Evolutionary conservation across 2,888 invertebrate species (phyloP), one percentile per base, ranked within the genome.

Genomic region (Dugesia japonica): DNA sequence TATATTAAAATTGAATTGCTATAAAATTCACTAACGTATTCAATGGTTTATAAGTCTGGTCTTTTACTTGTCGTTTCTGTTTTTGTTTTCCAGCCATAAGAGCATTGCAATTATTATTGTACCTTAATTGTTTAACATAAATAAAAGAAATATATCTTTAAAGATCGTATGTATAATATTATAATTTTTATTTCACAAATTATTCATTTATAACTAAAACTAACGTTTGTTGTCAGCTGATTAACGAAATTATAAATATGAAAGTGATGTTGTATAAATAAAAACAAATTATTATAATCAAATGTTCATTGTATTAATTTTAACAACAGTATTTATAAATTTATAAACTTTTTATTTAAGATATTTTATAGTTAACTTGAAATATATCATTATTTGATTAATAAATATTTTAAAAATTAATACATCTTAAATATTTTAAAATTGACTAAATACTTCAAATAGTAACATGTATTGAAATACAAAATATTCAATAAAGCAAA

Each of bases 11-110:
- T 56, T n/a, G 23, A 23, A 23, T 20, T 23, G 56, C 4, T 20
- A 56, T 56, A 56, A 56, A 56, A 56, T 56, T 56, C n/a, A n/a
- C 56, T 56, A 56, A 56, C 56, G 56, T 56, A 56, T 56, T 56
- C 23, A 56, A 56, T 56, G n/a, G 56, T 20, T 56, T 56, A n/a
- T 20, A 4, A 23, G 23, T 56, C 23, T 23, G 56, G 17, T 56
- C 56, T 56, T 56, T 56, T 56, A 56, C 23, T 56, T 56, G 56
- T 56, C 56, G 56, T 56, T 56, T 56, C 56, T 56, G 56, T 56
- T 56, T 56, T 4, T 56, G 56, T 23, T 56, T 56, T 56, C 56
- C 56, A 56, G 56, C 56, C 56, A 56, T 56, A 56, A 56, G 56
- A 56, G 56, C 56, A 56, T 56, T 56, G 56, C 56, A 56, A 56